Evolutionary conservation across 2,888 invertebrate species (phyloP), one percentile per base, ranked within the genome.

Genomic region (Lysandra coridon): DNA sequence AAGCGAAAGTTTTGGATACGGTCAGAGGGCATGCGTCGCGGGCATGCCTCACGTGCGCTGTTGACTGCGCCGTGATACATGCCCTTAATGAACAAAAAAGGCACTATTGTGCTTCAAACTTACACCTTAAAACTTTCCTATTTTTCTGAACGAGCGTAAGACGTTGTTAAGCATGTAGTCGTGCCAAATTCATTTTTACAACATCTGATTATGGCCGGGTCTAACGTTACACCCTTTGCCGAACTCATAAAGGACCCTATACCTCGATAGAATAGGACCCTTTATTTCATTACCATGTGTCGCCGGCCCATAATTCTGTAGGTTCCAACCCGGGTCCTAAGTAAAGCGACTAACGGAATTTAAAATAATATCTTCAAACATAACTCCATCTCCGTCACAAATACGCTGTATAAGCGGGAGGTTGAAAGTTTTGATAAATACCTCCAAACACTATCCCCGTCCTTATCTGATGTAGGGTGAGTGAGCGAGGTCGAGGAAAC

Each of bases 121-220:
- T 10, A 12, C 10, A 57, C 53, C 17, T 57, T 53, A 53, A 57
- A 57, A 30, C 30, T 78, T 78, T n/a, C 88, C 33, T 5, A 33
- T 33, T 69, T 93, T 93, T 92, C 17, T 1, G 57, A 57, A 57
- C 12, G 57, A 57, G 57, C 17, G 17, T 53, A 53, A 57, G 57
- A 57, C 57, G 17, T 57, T 57, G 57, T 30, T 73, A 40, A 73
- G 40, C 40, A 40, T 17, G 40, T 73, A 17, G 40, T 40, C 10
- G 7, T 44, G 40, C 40, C 73, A 7, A 74, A 74, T 44, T 17
- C 73, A 44, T 74, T 44, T 74, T 37, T n/a, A 44, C 73, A 44
- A 23, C 73, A 74, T 74, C 44, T 74, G 44, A 44, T 44, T 73
- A 73, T 40, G 17, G 40, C 37, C 30, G 73, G 40, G 37, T 40